phyloP scores from a whole-genome alignment of 1,140 invertebrate species.

The Eumaeus atala region DNA sequence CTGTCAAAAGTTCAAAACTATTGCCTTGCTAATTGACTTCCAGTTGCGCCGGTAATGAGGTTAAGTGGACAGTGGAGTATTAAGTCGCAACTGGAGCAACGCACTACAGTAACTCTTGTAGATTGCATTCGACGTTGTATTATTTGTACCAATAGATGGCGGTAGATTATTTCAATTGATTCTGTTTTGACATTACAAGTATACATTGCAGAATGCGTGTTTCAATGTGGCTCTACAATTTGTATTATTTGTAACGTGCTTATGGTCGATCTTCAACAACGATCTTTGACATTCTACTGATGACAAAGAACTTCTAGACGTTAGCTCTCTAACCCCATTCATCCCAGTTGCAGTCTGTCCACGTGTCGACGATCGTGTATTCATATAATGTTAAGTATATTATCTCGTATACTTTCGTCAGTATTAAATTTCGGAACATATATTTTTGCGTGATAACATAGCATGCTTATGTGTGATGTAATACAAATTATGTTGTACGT shows the following conservation, averaged over 20 bases:
- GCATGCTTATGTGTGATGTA: no score
- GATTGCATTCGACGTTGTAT: background rate
- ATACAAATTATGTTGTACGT: no score
- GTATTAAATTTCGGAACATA: no score
- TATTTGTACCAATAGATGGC: background rate
- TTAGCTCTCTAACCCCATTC: no score
- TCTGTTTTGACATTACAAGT: no score
- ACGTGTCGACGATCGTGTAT: no score
- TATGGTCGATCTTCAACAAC: background rate
- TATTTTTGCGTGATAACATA: no score
- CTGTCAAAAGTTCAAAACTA: slow-evolving; percentile 57
- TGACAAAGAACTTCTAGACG: background rate
- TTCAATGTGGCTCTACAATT: background rate
- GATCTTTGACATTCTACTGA: background rate
- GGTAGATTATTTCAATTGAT: no score
- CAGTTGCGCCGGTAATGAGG: slow-evolving; percentile 56
- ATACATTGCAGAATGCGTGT: background rate
- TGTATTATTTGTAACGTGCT: background rate
- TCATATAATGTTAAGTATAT: no score
- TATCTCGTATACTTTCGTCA: no score
- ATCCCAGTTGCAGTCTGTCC: no score
- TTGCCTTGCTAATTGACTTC: slow-evolving; percentile 55
- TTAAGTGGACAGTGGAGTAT: slow-evolving; percentile 50
- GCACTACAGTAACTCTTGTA: slow-evolving; percentile 8
- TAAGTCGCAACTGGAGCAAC: slow-evolving; percentile 14